phyloP scores from a whole-genome alignment of 2,113 vertebrate genomes.

The Antigone vipio region DNA sequence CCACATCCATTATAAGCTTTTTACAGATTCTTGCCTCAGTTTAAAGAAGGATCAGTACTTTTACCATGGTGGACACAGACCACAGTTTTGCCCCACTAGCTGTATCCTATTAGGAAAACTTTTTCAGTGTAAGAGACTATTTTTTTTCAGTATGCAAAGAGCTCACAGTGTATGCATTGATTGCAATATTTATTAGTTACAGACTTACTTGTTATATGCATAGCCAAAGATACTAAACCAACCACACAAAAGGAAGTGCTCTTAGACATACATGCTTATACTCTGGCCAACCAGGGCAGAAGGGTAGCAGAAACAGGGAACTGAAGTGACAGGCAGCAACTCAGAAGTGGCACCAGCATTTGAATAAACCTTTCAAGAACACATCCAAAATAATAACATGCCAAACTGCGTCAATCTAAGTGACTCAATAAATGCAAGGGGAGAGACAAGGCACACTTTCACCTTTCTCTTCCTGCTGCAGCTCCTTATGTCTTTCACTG shows the following conservation, averaged over 20 bases:
- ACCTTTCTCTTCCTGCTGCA: background rate
- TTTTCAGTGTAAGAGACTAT: background rate
- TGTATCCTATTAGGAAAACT: background rate
- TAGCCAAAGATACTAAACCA: background rate
- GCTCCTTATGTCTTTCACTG: background rate
- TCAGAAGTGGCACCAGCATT: background rate
- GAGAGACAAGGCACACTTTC: background rate
- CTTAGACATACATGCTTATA: fast-evolving
- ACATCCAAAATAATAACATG: background rate
- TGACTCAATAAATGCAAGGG: background rate
- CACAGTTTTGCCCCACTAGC: background rate
- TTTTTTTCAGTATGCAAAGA: background rate
- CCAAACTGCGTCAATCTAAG: background rate
- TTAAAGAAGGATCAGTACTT: background rate
- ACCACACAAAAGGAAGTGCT: background rate
- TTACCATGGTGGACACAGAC: background rate
- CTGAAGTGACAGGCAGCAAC: background rate
- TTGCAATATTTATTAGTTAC: background rate
- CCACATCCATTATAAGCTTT: background rate
- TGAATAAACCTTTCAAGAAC: background rate
- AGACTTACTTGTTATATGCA: background rate
- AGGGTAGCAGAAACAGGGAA: background rate
- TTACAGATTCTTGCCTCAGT: background rate
- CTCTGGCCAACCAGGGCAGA: background rate
- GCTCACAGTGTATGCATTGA: background rate